Evolutionary conservation across 2,113 vertebrate species (phyloP), one percentile per base, ranked within the genome.

Genomic region (Puntigrus tetrazona): DNA sequence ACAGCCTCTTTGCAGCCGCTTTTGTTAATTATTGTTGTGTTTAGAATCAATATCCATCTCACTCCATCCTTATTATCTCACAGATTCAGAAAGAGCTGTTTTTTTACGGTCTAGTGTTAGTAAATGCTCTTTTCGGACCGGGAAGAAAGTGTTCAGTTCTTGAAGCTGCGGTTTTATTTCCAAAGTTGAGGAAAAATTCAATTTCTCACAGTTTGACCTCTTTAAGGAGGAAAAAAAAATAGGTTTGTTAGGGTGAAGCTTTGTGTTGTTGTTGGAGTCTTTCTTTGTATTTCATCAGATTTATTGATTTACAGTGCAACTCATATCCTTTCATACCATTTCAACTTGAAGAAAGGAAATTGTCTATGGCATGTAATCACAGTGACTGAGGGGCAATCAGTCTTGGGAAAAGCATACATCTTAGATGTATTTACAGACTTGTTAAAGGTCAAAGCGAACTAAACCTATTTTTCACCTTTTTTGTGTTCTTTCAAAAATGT

Each of bases 361-460:
- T 67, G 43, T 84, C 47, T 72, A 14, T 57, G 81, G 70, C 55
- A 67, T 81, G 77, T 84, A 86, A 84, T 89, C 79, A 86, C 70
- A 45, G 7, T 57, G 81, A 78, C 29, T 45, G 80, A 80, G 61
- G n/a, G 36, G 55, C 52, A 38, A 87, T 82, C 57, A 81, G 61
- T 85, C 76, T 59, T 63, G 20, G 47, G 45, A 79, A 84, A 50
- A 78, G 61, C 52, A 55, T 81, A 43, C 72, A 81, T 76, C 65
- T 74, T 86, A 70, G 61, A 85, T 89, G 45, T 82, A 86, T 89
- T 85, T 83, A 87, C 72, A 31, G 75, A 29, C 38, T 86, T 41
- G 69, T 82, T 89, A 89, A 89, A 89, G 86, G 88, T 89, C 84
- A 87, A 47, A 82, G 43, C 7, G 45, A 87, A 86, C 82, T 22